Evolutionary conservation across 2,888 invertebrate species (phyloP), one percentile per base, ranked within the genome.

Genomic region (Drosophila formosana): DNA sequence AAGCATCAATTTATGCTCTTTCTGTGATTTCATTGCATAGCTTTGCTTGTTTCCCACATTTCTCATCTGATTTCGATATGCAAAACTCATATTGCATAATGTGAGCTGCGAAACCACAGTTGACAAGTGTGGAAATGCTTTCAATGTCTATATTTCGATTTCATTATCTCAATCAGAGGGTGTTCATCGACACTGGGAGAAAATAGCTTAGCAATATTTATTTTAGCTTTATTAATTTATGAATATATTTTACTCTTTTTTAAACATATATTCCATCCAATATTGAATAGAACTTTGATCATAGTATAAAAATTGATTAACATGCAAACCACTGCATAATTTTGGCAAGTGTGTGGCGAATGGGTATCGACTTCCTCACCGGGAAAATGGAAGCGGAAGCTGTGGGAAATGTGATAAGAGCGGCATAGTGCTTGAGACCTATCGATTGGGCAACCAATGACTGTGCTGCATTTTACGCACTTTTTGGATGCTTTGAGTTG

Each of bases 361-460:
- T 26, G 2, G n/a, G 0, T 4, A 9, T 23, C 18, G 37, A 57
- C 50, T 77, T 61, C 56, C 52, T 52, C 28, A 32, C 9, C 7
- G 34, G 11, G 8, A 37, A 69, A 45, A 13, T 65, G 43, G 37
- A 72, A 68, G 67, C 83, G 82, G 78, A 85, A 80, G 70, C 30
- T 37, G 34, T 23, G 39, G 11, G 13, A 49, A 34, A 57, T 51
- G 11, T 45, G 50, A 67, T 61, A 75, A 64, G 60, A 56, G 64
- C 69, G 64, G 52, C 46, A 8, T 52, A 9, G 13, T 11, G 5
- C 34, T 52, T 65, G 45, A 66, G 49, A 53, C 66, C 50, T 69
- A 39, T 52, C 58, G 68, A 64, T 47, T 49, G 46, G 62, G 43
- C 8, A 2, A 28, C n/a, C 32, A 32, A 32, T 32, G 25, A 1